Conservation (phyloP, 2,888 invertebrate genomes). For the Lucinisca nassula region DNA sequence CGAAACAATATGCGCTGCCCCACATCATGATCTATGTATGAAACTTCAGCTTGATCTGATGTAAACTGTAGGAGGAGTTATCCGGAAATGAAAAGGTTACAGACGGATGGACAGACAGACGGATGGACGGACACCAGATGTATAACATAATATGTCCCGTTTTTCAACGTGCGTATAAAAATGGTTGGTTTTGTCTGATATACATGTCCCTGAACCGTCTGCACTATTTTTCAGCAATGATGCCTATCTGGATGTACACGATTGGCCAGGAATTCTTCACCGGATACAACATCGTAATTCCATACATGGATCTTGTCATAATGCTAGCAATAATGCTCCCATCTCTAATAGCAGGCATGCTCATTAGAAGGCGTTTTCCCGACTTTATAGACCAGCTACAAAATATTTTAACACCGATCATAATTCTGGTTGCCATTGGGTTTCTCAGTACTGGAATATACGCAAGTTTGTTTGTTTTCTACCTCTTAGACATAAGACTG, state of each 20-base stretch:
- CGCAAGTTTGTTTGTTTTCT: constrained; percentile 96
- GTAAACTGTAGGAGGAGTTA: too few relatives aligned
- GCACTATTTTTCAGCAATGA: constrained; percentile 91
- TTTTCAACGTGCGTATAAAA: too few relatives aligned
- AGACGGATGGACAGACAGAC: too few relatives aligned
- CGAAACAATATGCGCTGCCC: too few relatives aligned
- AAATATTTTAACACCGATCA: constrained; percentile 94
- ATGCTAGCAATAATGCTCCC: constrained; percentile 93
- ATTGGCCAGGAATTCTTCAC: constrained; percentile 92
- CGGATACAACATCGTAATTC: constrained; percentile 92
- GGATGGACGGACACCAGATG: too few relatives aligned
- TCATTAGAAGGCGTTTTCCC: constrained; percentile 89
- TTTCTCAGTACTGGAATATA: constrained; percentile 95
- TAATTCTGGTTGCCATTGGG: constrained; percentile 93
- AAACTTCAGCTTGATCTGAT: too few relatives aligned
- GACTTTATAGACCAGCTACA: constrained; percentile 89
- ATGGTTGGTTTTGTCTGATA: too few relatives aligned
- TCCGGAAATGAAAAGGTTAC: too few relatives aligned
- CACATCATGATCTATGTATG: too few relatives aligned
- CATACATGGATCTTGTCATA: constrained; percentile 90
- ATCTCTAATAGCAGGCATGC: constrained; percentile 90
- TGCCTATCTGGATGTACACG: constrained; percentile 97
- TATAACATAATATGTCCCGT: too few relatives aligned
- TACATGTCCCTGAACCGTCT: too few relatives aligned
- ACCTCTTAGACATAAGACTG: constrained; percentile 91